Evolutionary conservation across 2,113 vertebrate genomes (phyloP), one percentile per base, ranked within the genome.

Genomic region (Notechis scutatus): DNA sequence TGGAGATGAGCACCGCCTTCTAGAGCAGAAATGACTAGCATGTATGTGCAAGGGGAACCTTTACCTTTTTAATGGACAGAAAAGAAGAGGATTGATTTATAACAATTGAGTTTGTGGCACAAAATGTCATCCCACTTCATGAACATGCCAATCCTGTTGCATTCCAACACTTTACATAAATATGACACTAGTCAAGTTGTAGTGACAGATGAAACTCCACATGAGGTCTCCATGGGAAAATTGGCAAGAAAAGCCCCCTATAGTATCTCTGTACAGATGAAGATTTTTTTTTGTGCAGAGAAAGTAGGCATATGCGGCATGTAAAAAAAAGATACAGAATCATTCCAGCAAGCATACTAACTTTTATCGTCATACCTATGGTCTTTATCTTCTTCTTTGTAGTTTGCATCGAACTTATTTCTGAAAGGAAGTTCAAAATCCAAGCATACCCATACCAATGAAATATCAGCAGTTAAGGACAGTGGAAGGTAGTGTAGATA

Each of bases 51-150:
- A 9, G 47, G 47, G 47, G 47, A 50, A 50, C 47, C 47, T 50
- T 50, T 50, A 50, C 8, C 47, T 50, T 50, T 9, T 50, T 50
- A 29, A 56, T 54, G 11, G 20, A 42, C 34, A n/a, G 8, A 56
- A 6, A 34, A 61, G 21, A 21, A 85, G n/a, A 87, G 1, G 23
- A 15, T 18, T n/a, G 91, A 87, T 92, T 90, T 94, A 91, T 5
- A 90, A 89, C 74, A 26, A 88, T 15, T 91, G 91, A 24, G 74
- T 93, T 91, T 0, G 0, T 89, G 94, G 86, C 34, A 52, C 91
- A 93, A 94, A 94, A 91, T 93, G 95, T 95, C 96, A 95, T 23
- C 87, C 88, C 95, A 92, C 50, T 74, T 95, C 96, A 95, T 29
- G 95, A 64, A 92, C 52, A 55, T 87, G 92, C 94, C 95, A 96